Evolutionary conservation across 2,888 invertebrate genomes (phyloP), one percentile per base, ranked within the genome.

Genomic region (Nemoura dubitans): DNA sequence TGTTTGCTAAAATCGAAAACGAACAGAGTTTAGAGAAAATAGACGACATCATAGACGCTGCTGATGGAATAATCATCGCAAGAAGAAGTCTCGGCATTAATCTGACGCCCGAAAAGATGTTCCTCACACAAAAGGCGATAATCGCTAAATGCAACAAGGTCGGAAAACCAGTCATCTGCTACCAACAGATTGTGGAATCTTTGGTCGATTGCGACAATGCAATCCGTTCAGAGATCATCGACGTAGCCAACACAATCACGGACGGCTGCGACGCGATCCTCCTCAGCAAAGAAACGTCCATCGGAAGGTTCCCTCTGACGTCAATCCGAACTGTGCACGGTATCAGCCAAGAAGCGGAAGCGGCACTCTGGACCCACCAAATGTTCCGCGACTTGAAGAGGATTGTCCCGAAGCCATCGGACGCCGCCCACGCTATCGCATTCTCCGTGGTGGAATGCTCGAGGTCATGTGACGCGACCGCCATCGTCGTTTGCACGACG

Each of bases 261-360:
- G 99, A 99, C 92, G 99, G 99, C 6, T 98, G 98, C 6, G 99
- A 99, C 92, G 99, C 99, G 91, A 98, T 99, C 83, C 99, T 99
- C 99, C 92, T 99, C 91, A 98, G 98, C 0, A 99, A 99, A n/a
- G 99, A 99, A 92, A 99, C 99, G 0, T 99, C 99, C 87, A 99
- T 99, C 93, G 99, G 99, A 83, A 96, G 96, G 89, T 99, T 98
- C 91, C 98, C 99, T 0, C 91, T 98, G 88, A 97, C 98, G 91
- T 96, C 98, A 89, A 97, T 97, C 1, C 93, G 94, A 77, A 96
- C 96, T 84, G 97, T 98, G 97, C 97, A 97, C 83, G 96, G 97
- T 92, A 98, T 98, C 90, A 97, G 98, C 92, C 96, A 97, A 92
- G 99, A 99, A 93, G 99, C 99, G 0, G 99, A 99, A 91, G 96